Base-by-base conservation (phyloP, 2,797 vertebrate genomes). In the Pelochelys cantorii region DNA sequence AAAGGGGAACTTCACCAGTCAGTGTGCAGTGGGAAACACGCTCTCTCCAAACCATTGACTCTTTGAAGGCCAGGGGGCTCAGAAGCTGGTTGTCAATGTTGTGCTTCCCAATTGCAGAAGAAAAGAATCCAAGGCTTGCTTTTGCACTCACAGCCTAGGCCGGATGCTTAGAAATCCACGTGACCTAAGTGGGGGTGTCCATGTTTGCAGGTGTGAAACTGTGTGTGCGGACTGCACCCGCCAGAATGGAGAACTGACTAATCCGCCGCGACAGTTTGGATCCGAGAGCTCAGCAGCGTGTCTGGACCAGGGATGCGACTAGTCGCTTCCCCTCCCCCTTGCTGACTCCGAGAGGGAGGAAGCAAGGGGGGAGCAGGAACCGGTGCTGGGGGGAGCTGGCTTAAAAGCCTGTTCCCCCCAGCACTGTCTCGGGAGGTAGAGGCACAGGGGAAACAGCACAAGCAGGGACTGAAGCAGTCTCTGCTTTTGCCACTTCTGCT, bases 1-100 rank as follows among this genome's bases (percentile, higher is more conserved):
- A 98, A 97, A 80, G 90, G 79, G 81, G 56, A 62, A 75, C 95
- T 92, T 60, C 65, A 18, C 31, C 34, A 48, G 81, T 75, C 42
- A 87, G 8, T 54, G 80, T 87, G 82, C 34, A 77, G 59, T 65
- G 34, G 31, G 82, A 77, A 56, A 25, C 74, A 88, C 57, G 62
- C 29, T 95, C 83, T 90, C 17, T 65, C 22, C 75, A 56, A 31
- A 81, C 60, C 27, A 68, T 57, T 85, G 4, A 0, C 57, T 71
- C 71, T 87, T 77, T 77, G 79, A 92, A 79, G 82, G 85, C 42
- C 14, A 23, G 3, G 3, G 0, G 3, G 3, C 27, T 87, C 34
- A 34, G 78, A 29, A 68, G 34, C 23, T 89, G 82, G 11, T 52
- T 54, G 27, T 86, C 74, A 65, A 93, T 90, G 59, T 91, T 85